Percentiles rank a stretch among this genome's conserved stretches.
Evolutionary conservation across 2,113 vertebrate species (phyloP).

Genomic region (Esox niger): DNA sequence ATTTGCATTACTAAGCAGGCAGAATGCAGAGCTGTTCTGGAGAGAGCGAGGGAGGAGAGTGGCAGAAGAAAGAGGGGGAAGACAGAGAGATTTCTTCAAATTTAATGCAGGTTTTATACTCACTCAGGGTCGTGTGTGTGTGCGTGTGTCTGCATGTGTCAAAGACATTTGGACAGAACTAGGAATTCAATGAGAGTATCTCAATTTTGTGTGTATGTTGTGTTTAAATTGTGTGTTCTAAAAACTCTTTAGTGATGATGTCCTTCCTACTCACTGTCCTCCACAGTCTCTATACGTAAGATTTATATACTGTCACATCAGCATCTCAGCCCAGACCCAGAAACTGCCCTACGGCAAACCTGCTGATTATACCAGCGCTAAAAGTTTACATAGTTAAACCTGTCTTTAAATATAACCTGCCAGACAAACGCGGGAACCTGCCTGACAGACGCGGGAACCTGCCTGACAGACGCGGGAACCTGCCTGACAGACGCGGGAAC

Average conservation of each 20-base stretch:
- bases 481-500: neutral
- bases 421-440: neutral
- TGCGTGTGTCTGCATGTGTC: neutral
- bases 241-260: neutral
- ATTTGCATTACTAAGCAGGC: neutral
- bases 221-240: neutral
- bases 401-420: neutral
- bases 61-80: too few species aligned
- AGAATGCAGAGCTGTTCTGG: neutral
- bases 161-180: constrained; percentile 22
- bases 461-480: neutral
- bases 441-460: neutral
- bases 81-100: too few species aligned
- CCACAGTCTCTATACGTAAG: neutral
- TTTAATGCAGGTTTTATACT: neutral
- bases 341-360: neutral
- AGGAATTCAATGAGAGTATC: constrained; percentile 46
- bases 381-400: too few species aligned
- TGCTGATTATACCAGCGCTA: neutral
- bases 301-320: constrained; percentile 8
- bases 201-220: constrained; percentile 26
- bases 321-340: neutral
- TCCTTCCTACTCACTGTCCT: neutral
- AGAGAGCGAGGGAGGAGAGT: neutral
- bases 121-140: neutral